These are phyloP conservation scores for Clinocottus analis DNA, from an alignment of 2,113 vertebrate species.

Conservation along the genomic window DNA sequence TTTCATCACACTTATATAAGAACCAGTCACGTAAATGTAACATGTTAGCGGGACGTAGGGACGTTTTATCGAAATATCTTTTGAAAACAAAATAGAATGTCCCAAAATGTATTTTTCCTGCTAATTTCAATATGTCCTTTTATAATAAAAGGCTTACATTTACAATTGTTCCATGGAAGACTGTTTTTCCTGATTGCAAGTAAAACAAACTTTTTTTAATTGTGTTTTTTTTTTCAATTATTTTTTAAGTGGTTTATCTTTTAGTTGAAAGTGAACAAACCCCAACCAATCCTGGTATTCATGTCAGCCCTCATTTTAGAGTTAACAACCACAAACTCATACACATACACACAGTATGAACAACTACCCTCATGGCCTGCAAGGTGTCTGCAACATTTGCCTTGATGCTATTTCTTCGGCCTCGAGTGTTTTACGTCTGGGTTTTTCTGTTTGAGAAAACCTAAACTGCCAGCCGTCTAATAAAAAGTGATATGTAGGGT, in stretches of 20 bases:
- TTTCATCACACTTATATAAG: not conserved
- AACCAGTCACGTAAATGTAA: not conserved
- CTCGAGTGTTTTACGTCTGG: not conserved
- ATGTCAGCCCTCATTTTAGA: conserved; percentile 6
- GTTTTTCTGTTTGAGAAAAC: not conserved
- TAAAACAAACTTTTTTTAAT: no score
- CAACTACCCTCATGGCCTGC: not conserved
- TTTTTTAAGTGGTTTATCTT: not conserved
- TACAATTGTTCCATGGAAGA: not conserved
- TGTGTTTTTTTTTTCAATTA: no score
- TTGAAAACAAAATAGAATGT: not conserved
- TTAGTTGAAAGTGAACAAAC: not conserved
- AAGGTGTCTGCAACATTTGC: not conserved
- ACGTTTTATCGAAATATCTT: not conserved
- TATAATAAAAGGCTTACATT: not conserved
- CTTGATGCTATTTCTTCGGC: not conserved
- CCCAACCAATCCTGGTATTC: not conserved
- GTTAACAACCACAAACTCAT: not conserved
- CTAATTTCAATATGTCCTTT: not conserved
- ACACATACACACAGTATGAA: not conserved
- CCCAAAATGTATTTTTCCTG: not conserved
- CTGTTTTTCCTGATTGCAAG: no score
- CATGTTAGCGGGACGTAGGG: not conserved
- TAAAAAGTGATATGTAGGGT: not conserved
- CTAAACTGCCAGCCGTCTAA: not conserved